Evolutionary conservation across 2,888 invertebrate species (phyloP).

Genomic region (Tipula unca): DNA sequence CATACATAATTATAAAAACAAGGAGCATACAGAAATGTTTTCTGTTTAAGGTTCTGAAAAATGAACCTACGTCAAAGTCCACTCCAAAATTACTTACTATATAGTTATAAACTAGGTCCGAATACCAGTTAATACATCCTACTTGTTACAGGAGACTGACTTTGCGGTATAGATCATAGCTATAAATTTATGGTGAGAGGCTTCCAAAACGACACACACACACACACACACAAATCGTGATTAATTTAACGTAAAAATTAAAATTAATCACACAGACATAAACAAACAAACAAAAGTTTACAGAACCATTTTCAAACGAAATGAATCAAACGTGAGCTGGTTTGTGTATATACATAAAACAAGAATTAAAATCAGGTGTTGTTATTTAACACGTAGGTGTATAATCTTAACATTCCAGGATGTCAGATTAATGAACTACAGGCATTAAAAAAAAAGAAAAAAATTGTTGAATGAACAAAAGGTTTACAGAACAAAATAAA

Average conservation of each 20-base stretch:
- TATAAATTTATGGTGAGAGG: too few species aligned
- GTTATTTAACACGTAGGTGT: slow-evolving; percentile 8
- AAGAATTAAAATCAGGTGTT: not conserved
- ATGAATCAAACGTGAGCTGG: not conserved
- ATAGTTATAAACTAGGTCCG: too few species aligned
- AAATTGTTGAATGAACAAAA: not conserved
- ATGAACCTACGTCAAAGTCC: too few species aligned
- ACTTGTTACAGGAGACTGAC: too few species aligned
- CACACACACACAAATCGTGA: not conserved
- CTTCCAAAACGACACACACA: not conserved
- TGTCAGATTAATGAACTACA: slow-evolving; percentile 14
- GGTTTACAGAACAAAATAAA: not conserved
- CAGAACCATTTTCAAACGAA: not conserved
- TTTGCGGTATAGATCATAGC: too few species aligned
- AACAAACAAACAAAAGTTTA: not conserved
- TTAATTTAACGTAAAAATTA: not conserved
- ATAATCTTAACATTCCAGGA: not conserved
- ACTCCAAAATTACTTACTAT: too few species aligned
- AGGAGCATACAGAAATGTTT: too few species aligned
- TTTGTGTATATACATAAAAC: not conserved
- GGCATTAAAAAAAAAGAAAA: not conserved
- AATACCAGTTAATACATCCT: too few species aligned
- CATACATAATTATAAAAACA: too few species aligned
- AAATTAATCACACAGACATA: not conserved
- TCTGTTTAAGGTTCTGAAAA: too few species aligned